Conservation (phyloP, 2,888 invertebrate genomes). For the Oligia latruncula region DNA sequence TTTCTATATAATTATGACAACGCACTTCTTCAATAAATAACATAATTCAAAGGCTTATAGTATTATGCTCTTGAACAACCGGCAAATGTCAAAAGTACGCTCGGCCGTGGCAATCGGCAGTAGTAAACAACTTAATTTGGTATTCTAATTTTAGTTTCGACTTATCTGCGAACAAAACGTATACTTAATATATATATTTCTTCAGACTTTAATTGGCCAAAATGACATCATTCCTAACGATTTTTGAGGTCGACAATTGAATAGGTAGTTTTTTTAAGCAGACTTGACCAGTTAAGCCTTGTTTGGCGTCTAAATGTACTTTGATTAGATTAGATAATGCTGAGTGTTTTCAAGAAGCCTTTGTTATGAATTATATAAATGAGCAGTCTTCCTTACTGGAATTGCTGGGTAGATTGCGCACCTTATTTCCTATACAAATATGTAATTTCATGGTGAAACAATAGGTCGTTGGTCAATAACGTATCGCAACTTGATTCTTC, state of each 20-base stretch:
- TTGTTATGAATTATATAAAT: slow-evolving; percentile 20
- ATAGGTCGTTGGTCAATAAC: slow-evolving; percentile 19
- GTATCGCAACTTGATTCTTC: slow-evolving; percentile 19
- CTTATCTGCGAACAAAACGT: slow-evolving; percentile 51
- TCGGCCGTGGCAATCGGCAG: slow-evolving; percentile 73
- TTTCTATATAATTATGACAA: neutral
- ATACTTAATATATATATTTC: slow-evolving; percentile 37
- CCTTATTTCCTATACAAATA: neutral
- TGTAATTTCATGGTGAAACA: slow-evolving; percentile 14
- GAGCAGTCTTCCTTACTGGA: neutral
- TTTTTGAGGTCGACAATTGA: slow-evolving; percentile 31
- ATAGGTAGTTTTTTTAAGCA: slow-evolving; percentile 1
- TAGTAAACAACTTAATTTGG: slow-evolving; percentile 76
- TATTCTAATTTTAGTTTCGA: slow-evolving; percentile 68
- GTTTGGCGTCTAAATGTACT: slow-evolving; percentile 20
- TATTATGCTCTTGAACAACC: slow-evolving; percentile 56
- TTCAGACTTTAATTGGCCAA: slow-evolving; percentile 25
- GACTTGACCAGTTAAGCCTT: slow-evolving; percentile 20
- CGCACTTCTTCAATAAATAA: slow-evolving; percentile 2
- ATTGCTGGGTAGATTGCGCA: neutral
- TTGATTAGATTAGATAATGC: slow-evolving; percentile 37
- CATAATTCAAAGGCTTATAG: slow-evolving; percentile 9
- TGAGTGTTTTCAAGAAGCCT: slow-evolving; percentile 29
- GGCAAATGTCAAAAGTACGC: slow-evolving; percentile 74
- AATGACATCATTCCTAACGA: slow-evolving; percentile 64